phyloP scores from a whole-genome alignment of 2,888 invertebrate genomes.

The Microplitis manilae region DNA sequence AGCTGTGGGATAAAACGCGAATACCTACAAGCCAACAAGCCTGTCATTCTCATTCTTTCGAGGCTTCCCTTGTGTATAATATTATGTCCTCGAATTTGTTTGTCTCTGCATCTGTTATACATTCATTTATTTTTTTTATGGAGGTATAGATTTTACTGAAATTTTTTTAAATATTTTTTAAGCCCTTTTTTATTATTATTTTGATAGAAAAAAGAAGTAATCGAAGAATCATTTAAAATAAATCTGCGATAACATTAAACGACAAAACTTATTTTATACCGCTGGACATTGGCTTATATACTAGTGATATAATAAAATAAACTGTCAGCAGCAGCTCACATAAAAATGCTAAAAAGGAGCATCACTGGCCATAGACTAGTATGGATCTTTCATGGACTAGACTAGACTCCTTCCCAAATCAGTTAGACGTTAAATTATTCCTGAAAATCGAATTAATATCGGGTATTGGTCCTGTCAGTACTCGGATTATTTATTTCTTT shows the following conservation, averaged over 20 bases:
- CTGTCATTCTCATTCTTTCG: conserved; percentile 29
- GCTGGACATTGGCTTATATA: conserved; percentile 53
- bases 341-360: conserved; percentile 70
- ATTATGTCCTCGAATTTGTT: conserved; percentile 18
- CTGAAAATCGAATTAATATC: too few species aligned
- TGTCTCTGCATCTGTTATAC: conserved; percentile 35
- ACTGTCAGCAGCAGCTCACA: conserved; percentile 70
- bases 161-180: not conserved
- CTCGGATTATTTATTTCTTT: too few species aligned
- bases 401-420: not conserved
- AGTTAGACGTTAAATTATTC: not conserved
- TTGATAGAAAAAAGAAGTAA: not conserved
- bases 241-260: conserved; percentile 15
- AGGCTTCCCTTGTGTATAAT: conserved; percentile 37
- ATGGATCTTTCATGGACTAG: not conserved
- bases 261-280: conserved; percentile 38
- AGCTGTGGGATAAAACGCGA: conserved; percentile 23
- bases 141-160: not conserved
- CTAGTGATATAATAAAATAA: conserved; percentile 68
- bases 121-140: conserved; percentile 9
- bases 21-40: conserved; percentile 8
- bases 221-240: conserved; percentile 13
- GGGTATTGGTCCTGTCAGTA: too few species aligned
- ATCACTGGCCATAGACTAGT: conserved; percentile 32
- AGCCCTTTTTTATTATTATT: too few species aligned